These are phyloP conservation scores for Mesochorus sp. DNA, from an alignment of 2,888 invertebrate genomes.

Conservation along the genomic window DNA sequence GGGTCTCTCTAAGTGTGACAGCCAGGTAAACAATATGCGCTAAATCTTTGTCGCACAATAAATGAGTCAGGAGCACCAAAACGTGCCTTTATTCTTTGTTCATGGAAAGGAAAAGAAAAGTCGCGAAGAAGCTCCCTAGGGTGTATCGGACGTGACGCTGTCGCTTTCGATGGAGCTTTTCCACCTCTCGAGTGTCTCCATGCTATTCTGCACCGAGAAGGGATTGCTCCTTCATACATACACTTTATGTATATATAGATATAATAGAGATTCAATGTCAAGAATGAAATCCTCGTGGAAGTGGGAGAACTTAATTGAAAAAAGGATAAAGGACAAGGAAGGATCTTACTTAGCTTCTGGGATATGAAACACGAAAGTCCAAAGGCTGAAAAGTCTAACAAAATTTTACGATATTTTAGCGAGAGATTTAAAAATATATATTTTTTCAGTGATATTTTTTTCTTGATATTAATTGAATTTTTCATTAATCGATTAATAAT, in stretches of 20 bases:
- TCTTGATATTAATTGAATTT: no score
- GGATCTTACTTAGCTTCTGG: slow-evolving; percentile 22
- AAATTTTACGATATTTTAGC: no score
- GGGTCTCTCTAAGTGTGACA: slow-evolving; percentile 22
- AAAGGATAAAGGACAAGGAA: slow-evolving; percentile 36
- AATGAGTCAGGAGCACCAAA: slow-evolving; percentile 39
- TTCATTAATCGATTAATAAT: no score
- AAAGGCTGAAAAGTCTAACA: background rate
- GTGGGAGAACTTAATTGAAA: slow-evolving; percentile 59
- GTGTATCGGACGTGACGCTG: slow-evolving; percentile 69
- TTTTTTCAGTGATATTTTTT: no score
- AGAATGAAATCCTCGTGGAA: slow-evolving; percentile 42
- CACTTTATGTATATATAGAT: no score
- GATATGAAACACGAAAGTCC: background rate
- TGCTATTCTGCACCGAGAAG: slow-evolving; percentile 27
- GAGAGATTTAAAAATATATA: no score
- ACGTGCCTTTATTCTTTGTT: slow-evolving; percentile 47
- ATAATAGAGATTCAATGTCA: slow-evolving; percentile 41
- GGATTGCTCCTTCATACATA: slow-evolving; percentile 43
- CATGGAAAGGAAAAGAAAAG: slow-evolving; percentile 46
- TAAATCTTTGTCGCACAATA: slow-evolving; percentile 11
- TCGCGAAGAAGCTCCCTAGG: slow-evolving; percentile 45
- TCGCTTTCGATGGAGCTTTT: slow-evolving; percentile 66
- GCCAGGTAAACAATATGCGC: slow-evolving; percentile 49
- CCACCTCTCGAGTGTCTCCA: slow-evolving; percentile 37